Evolutionary conservation across 1,140 invertebrate genomes (phyloP).

Genomic region (Hydropsyche tenuis): DNA sequence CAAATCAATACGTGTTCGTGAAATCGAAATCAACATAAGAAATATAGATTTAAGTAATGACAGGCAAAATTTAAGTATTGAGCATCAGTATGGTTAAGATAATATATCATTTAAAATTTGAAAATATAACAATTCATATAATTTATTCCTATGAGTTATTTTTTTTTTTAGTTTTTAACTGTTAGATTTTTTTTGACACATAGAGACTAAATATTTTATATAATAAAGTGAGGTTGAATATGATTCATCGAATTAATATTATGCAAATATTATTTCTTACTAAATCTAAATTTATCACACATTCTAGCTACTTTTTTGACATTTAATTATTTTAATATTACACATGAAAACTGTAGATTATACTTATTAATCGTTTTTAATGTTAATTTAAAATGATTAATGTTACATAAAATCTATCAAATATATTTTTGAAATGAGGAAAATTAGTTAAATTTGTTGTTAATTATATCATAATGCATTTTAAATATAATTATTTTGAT

Average conservation of each 20-base stretch:
- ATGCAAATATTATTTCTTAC: constrained; percentile 35
- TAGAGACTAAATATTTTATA: constrained; percentile 47
- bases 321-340: constrained; percentile 49
- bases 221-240: constrained; percentile 43
- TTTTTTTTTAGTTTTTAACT: constrained; percentile 37
- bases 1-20: no score
- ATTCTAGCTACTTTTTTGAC: constrained; percentile 50
- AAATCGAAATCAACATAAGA: neutral
- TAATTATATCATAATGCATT: no score
- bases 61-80: constrained; percentile 31
- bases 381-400: no score
- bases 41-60: neutral
- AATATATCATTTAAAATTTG: constrained; percentile 31
- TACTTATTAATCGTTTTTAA: constrained; percentile 44
- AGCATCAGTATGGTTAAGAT: constrained; percentile 23
- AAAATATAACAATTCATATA: constrained; percentile 34
- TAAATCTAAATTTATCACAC: constrained; percentile 50
- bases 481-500: neutral
- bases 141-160: constrained; percentile 36
- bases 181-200: constrained; percentile 46
- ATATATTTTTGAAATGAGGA: no score
- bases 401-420: no score
- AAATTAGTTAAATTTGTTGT: neutral
- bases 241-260: constrained; percentile 35
- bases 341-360: constrained; percentile 49